A percentile compares a stretch with the other conserved stretches of the same genome.
These are phyloP conservation scores for Etheostoma cragini DNA, from an alignment of 2,113 vertebrate genomes.

Conservation along the genomic window DNA sequence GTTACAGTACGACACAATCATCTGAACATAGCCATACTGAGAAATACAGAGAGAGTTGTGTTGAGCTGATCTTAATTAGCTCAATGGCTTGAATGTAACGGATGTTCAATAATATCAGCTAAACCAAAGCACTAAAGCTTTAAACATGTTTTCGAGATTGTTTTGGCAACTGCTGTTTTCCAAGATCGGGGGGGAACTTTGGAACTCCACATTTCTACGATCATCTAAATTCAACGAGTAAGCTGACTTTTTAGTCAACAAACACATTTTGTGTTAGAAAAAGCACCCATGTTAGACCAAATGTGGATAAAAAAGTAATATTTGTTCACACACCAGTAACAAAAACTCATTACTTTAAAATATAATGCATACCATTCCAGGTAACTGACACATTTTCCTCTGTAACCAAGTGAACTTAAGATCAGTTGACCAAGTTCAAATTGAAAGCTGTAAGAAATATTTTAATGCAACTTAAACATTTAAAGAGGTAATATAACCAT, in stretches of 20 bases:
- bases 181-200: background rate
- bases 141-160: background rate
- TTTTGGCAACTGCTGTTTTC: background rate
- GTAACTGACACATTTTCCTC: background rate
- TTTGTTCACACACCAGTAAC: background rate
- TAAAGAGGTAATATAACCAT: background rate
- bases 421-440: background rate
- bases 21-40: too few species aligned
- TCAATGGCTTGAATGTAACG: too few species aligned
- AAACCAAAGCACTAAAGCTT: too few species aligned
- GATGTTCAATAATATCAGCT: too few species aligned
- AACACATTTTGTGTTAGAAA: background rate
- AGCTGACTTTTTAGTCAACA: background rate
- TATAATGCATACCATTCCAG: background rate
- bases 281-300: background rate
- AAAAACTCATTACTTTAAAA: background rate
- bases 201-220: background rate
- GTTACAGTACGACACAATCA: too few species aligned
- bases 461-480: background rate
- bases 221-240: background rate
- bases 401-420: background rate
- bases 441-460: background rate
- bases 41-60: too few species aligned
- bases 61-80: too few species aligned
- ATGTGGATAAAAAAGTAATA: background rate